phyloP scores from a whole-genome alignment of 1,140 invertebrate genomes.

The Eupristina koningsbergeri region DNA sequence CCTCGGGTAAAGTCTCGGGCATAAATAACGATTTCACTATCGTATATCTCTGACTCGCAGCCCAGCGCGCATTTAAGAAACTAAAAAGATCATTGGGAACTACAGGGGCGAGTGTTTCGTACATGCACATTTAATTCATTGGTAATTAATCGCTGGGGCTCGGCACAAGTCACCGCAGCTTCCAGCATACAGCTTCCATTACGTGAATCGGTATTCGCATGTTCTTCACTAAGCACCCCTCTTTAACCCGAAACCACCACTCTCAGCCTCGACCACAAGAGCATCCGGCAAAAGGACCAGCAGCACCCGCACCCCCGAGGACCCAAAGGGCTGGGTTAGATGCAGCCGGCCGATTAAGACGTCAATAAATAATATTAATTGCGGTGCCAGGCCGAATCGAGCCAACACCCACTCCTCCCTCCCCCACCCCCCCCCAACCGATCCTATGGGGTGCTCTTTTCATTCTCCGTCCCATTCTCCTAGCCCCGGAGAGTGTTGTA shows the following conservation, averaged over 20 bases:
- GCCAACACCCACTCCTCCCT: slow-evolving; percentile 48
- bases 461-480: slow-evolving; percentile 49
- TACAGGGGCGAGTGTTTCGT: background rate
- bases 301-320: background rate
- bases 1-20: too few relatives aligned
- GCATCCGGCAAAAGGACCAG: slow-evolving; percentile 7
- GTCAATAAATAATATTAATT: slow-evolving; percentile 75
- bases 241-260: slow-evolving; percentile 27
- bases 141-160: background rate
- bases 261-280: background rate
- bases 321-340: too few relatives aligned
- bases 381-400: slow-evolving; percentile 57
- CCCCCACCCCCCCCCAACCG: too few relatives aligned
- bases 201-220: slow-evolving; percentile 18
- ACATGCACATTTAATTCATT: slow-evolving; percentile 4
- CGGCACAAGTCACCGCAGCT: slow-evolving; percentile 6
- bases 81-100: background rate
- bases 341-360: slow-evolving; percentile 66
- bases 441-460: slow-evolving; percentile 12
- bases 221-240: slow-evolving; percentile 19
- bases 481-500: slow-evolving; percentile 44
- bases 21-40: background rate
- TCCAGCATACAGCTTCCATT: slow-evolving; percentile 4
- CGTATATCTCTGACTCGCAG: background rate
- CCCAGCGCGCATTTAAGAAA: background rate